Percentiles rank a stretch among this genome's conserved stretches.
Conservation (phyloP, 1,140 invertebrate species). For the Drosophila grimshawi region DNA sequence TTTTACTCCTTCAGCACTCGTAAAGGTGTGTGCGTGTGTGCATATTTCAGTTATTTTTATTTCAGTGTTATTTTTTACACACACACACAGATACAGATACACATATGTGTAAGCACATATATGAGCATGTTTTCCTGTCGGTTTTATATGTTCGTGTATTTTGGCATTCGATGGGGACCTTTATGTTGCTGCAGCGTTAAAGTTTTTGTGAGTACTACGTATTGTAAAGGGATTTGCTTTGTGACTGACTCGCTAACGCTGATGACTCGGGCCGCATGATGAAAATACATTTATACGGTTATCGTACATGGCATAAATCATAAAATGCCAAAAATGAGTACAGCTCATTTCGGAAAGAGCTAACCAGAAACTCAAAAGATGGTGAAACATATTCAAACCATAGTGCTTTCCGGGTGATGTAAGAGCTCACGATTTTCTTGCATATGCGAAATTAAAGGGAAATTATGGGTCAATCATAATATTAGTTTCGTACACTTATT, state of each 20-base stretch:
- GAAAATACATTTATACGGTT: conserved; percentile 70
- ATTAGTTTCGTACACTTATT: too few species aligned
- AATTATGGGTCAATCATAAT: too few species aligned
- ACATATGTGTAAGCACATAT: conserved; percentile 4
- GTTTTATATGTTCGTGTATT: conserved; percentile 55
- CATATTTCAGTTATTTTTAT: conserved; percentile 81
- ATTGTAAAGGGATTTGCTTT: conserved; percentile 74
- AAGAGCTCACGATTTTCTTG: too few species aligned
- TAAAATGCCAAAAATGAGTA: conserved; percentile 31
- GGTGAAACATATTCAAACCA: too few species aligned
- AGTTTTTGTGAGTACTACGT: conserved; percentile 32
- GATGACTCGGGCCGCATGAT: conserved; percentile 55
- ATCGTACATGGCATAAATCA: conserved; percentile 62
- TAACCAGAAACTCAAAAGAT: neutral
- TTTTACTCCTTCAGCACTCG: conserved; percentile 77
- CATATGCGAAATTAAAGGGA: too few species aligned
- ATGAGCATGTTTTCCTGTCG: conserved; percentile 58
- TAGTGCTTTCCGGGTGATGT: too few species aligned
- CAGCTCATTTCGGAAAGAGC: neutral
- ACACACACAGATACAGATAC: conserved; percentile 1
- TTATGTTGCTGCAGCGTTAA: conserved; percentile 19
- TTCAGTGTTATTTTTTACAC: conserved; percentile 71
- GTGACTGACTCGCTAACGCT: conserved; percentile 57
- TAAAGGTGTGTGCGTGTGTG: conserved; percentile 63
- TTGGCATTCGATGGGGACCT: conserved; percentile 33